phyloP scores from a whole-genome alignment of 2,797 vertebrate genomes.

The Gymnocypris eckloni region DNA sequence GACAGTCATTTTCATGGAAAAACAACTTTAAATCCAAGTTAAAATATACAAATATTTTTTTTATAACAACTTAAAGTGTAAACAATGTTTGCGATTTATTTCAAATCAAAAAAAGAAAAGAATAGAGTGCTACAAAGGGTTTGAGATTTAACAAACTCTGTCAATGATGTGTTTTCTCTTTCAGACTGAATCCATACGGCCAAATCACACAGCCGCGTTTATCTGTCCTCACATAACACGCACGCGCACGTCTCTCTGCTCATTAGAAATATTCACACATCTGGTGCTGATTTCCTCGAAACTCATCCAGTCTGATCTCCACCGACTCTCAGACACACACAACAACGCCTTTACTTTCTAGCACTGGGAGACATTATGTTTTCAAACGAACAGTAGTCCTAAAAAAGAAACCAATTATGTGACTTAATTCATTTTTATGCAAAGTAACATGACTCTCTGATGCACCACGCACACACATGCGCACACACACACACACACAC shows the following conservation, averaged over 20 bases:
- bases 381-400: neutral
- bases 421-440: neutral
- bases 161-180: slow-evolving; percentile 10
- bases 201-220: slow-evolving; percentile 22
- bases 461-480: neutral
- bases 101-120: neutral
- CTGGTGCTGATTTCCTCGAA: slow-evolving; percentile 40
- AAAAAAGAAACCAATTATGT: neutral
- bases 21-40: neutral
- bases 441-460: neutral
- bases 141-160: neutral
- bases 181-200: slow-evolving; percentile 4
- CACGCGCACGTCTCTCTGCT: neutral
- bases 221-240: slow-evolving; percentile 42
- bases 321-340: neutral
- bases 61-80: neutral
- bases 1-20: neutral
- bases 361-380: neutral
- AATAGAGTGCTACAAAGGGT: neutral
- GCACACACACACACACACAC: too few species aligned
- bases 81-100: neutral
- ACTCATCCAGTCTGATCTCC: slow-evolving; percentile 14
- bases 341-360: neutral
- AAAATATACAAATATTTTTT: neutral
- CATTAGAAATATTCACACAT: slow-evolving; percentile 42